Evolutionary conservation across 2,797 vertebrate genomes (phyloP).

Genomic region (Bradypus variegatus): DNA sequence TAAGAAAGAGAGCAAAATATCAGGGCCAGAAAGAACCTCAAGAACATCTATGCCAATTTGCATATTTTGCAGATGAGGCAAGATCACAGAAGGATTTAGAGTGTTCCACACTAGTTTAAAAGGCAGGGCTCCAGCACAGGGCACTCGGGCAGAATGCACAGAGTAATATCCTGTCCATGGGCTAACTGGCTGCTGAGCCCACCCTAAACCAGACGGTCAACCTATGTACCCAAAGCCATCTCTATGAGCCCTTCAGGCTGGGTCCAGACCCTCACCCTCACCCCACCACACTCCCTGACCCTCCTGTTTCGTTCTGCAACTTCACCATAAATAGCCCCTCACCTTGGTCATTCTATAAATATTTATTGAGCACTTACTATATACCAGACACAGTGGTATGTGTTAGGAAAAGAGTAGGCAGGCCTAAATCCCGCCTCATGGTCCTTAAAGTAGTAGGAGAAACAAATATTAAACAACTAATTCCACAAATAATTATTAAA

Average conservation of each 20-base stretch:
- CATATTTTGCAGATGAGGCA: background rate
- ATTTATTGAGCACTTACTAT: constrained; percentile 4
- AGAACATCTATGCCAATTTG: background rate
- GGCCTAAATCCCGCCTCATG: background rate
- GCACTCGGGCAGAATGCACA: no score
- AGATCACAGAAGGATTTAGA: background rate
- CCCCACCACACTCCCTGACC: background rate
- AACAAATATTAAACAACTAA: background rate
- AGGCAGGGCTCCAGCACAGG: background rate
- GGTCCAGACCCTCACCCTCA: background rate
- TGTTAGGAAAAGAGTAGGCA: background rate
- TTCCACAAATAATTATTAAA: background rate
- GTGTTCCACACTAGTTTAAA: background rate
- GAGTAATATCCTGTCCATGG: fast-evolving
- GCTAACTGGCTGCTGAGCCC: background rate
- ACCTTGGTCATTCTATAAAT: background rate
- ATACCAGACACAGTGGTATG: background rate
- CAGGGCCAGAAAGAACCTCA: background rate
- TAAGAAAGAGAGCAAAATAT: background rate
- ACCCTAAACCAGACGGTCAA: background rate
- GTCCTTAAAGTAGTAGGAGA: background rate
- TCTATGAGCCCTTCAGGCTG: background rate
- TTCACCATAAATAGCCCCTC: background rate
- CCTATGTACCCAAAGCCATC: background rate
- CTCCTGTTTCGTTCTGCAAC: background rate